These are phyloP conservation scores for Geotrypetes seraphini DNA, from an alignment of 2,797 vertebrate genomes.

Conservation along the genomic window DNA sequence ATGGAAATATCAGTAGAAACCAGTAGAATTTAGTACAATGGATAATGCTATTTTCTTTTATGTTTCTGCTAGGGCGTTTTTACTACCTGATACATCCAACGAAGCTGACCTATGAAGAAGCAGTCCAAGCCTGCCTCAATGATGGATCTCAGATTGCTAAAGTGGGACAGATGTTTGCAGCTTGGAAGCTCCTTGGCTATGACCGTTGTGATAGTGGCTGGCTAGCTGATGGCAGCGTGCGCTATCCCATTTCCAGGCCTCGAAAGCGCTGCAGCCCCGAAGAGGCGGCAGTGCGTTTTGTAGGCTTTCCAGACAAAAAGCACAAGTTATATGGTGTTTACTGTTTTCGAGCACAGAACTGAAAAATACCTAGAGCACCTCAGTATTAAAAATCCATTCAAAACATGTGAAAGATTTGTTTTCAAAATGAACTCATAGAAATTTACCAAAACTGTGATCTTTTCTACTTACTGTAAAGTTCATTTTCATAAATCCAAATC, in stretches of 20 bases:
- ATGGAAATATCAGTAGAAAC: no score
- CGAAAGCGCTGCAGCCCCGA: constrained; percentile 86
- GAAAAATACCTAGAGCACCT: constrained; percentile 28
- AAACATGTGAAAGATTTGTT: constrained; percentile 51
- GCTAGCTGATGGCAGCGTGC: constrained; percentile 89
- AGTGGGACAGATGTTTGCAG: constrained; percentile 83
- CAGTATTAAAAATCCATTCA: constrained; percentile 16
- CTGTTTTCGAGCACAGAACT: constrained; percentile 71
- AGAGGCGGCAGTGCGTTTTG: constrained; percentile 79
- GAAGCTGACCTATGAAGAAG: constrained; percentile 78
- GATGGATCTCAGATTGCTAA: constrained; percentile 80
- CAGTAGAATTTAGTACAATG: no score
- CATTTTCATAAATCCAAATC: constrained; percentile 50
- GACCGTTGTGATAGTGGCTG: constrained; percentile 92
- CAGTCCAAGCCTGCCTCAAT: constrained; percentile 70
- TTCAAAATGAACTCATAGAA: constrained; percentile 62
- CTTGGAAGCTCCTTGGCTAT: constrained; percentile 84
- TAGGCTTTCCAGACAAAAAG: constrained; percentile 82
- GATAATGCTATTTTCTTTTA: background rate
- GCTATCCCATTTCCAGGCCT: constrained; percentile 86
- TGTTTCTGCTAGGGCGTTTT: constrained; percentile 59
- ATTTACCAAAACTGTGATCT: constrained; percentile 79
- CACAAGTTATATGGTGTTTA: constrained; percentile 88
- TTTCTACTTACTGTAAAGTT: constrained; percentile 63
- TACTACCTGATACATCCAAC: constrained; percentile 82